Evolutionary conservation across 2,888 invertebrate species (phyloP).

Genomic region (Celastrina argiolus): DNA sequence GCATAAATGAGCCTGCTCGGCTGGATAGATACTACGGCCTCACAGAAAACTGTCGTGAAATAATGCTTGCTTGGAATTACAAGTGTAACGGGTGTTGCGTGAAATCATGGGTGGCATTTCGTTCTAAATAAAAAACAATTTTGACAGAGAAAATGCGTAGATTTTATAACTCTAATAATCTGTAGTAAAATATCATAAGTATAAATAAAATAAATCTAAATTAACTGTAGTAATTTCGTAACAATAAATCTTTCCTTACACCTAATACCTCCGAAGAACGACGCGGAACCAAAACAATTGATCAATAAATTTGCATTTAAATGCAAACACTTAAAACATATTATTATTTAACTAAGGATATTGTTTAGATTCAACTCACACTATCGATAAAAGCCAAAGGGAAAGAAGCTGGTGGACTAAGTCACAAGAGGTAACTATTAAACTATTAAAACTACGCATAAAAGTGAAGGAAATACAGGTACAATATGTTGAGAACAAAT

Average conservation of each 20-base stretch:
- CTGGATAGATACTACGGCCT: too few relatives aligned
- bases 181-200: too few relatives aligned
- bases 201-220: neutral
- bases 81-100: too few relatives aligned
- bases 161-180: too few relatives aligned
- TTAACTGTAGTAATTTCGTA: neutral
- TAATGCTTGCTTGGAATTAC: too few relatives aligned
- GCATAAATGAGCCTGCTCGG: too few relatives aligned
- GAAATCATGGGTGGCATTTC: too few relatives aligned
- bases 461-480: too few relatives aligned
- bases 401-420: conserved; percentile 29
- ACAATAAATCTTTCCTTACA: neutral
- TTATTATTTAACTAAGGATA: conserved; percentile 29
- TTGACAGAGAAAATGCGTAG: too few relatives aligned
- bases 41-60: too few relatives aligned
- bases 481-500: too few relatives aligned
- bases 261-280: neutral
- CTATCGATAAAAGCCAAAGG: conserved; percentile 37
- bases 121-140: too few relatives aligned
- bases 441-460: neutral
- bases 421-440: conserved; percentile 22
- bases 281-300: conserved; percentile 9
- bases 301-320: conserved; percentile 17
- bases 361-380: conserved; percentile 37
- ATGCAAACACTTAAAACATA: conserved; percentile 20